Base-by-base conservation (phyloP, 2,113 vertebrate genomes). In the Hydrochoerus hydrochaeris region DNA sequence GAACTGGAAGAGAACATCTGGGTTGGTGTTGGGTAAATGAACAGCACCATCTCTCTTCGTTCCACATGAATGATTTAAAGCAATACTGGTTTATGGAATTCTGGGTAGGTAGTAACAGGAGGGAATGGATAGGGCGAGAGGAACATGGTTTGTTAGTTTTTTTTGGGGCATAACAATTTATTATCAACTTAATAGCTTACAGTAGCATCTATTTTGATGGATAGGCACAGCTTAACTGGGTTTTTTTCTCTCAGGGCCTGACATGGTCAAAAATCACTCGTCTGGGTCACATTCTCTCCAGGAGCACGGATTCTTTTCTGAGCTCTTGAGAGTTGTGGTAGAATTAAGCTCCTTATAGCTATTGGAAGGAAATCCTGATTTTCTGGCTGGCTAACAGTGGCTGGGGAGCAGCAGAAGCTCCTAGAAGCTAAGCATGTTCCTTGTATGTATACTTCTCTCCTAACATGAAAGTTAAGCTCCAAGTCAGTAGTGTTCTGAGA, bases 301-400 rank as follows among this genome's bases (percentile, higher is more conserved):
- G 9, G 32, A 16, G 7, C 24, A 5, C 4, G 2, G 57, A 41
- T 41, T 62, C 38, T 85, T 57, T 35, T 0, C 57, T 41, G 32
- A 54, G 32, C 35, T 80, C 44, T 32, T 52, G 32, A 49, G 41
- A 22, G 57, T 32, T 1, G 28, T 63, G 67, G 69, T 24, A 41
- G 7, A 85, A 54, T 26, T 52, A 32, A 41, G 44, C 5, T 75
- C 16, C 28, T 35, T 88, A 6, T 35, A n/a, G 30, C 5, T 69
- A 7, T 4, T 7, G 22, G 14, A 69, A 77, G 16, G 38, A 30
- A 26, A 0, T 12, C 13, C 4, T 1, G 1, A 7, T 60, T 60
- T 87, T 81, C 52, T 69, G 80, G 30, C 10, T 69, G 52, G 22
- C 30, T 35, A 14, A 35, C 60, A 35, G 58, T n/a, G 12, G 17